Percentiles rank a stretch among this genome's conserved stretches.
Conservation (phyloP, 2,797 vertebrate genomes). For the Dromococcyx pavoninus region DNA sequence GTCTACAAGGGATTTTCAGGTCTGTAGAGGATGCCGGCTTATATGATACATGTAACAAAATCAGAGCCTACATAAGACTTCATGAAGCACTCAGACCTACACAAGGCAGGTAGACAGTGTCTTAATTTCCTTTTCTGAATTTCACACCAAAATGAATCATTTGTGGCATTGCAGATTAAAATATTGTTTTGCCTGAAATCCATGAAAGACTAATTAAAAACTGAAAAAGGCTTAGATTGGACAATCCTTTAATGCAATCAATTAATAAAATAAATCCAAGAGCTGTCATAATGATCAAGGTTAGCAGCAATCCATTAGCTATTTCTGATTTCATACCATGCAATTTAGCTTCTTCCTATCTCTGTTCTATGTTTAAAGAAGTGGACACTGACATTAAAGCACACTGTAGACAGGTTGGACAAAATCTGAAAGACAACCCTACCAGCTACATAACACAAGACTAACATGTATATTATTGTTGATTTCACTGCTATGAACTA, state of each 20-base stretch:
- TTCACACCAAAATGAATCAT: neutral
- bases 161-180: neutral
- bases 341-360: neutral
- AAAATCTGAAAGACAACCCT: neutral
- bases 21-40: neutral
- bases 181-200: neutral
- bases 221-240: neutral
- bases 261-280: constrained; percentile 10
- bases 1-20: constrained; percentile 13
- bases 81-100: neutral
- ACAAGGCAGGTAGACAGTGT: neutral
- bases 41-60: neutral
- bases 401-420: neutral
- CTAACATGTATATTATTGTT: neutral
- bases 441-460: neutral
- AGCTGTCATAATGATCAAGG: neutral
- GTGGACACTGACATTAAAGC: neutral
- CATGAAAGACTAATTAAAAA: neutral
- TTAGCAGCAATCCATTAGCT: neutral
- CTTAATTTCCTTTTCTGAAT: neutral
- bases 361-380: neutral
- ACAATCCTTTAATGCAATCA: neutral
- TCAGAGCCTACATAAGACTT: neutral
- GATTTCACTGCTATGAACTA: neutral
- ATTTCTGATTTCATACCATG: neutral